Conservation (phyloP, 2,888 invertebrate species). For the Electrophaes corylata region DNA sequence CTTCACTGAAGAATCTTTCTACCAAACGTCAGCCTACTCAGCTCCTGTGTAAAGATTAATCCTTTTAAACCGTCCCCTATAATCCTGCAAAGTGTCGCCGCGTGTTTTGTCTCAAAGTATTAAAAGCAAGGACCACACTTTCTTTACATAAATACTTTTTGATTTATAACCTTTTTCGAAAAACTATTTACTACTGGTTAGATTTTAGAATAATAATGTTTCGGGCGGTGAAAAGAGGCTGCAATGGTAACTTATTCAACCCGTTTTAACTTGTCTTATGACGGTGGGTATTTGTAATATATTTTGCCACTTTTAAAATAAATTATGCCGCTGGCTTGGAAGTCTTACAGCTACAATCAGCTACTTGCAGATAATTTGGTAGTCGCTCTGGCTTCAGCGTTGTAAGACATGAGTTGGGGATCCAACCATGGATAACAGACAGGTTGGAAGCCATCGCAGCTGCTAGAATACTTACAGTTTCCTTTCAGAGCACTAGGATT, state of each 20-base stretch:
- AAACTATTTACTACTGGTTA: not conserved
- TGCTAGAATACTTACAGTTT: no score
- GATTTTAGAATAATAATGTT: slow-evolving; percentile 9
- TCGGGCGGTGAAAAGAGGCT: not conserved
- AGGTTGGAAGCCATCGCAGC: no score
- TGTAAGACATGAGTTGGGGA: no score
- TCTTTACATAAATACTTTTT: slow-evolving; percentile 23
- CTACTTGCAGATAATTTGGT: no score
- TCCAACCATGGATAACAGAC: no score
- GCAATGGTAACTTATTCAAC: not conserved
- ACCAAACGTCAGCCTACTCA: not conserved
- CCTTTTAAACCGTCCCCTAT: slow-evolving; percentile 16
- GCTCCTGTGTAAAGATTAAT: slow-evolving; percentile 22
- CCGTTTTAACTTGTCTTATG: not conserved
- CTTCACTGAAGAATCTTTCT: no score
- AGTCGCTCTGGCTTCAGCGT: no score
- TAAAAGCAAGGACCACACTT: slow-evolving; percentile 1
- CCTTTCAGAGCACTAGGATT: no score
- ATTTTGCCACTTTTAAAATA: not conserved
- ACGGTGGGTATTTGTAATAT: not conserved
- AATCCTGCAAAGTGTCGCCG: slow-evolving; percentile 35
- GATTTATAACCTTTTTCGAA: slow-evolving; percentile 29
- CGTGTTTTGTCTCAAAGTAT: slow-evolving; percentile 20
- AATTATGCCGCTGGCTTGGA: not conserved
- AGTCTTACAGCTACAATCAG: no score